phyloP scores from a whole-genome alignment of 1,140 invertebrate genomes.

The Zeugodacus cucurbitae region DNA sequence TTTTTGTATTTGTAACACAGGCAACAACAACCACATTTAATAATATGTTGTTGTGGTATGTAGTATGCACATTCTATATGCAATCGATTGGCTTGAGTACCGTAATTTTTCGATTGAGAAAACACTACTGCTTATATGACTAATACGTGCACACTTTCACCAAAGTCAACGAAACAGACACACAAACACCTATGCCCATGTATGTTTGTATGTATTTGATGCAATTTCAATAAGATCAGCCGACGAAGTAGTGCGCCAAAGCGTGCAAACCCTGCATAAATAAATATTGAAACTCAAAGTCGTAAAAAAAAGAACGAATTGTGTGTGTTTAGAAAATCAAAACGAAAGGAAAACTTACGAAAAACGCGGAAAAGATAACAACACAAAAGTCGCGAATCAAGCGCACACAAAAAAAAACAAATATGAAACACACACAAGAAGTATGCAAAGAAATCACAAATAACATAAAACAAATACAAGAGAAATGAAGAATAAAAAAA shows the following conservation, averaged over 20 bases:
- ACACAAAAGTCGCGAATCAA: conserved; percentile 21
- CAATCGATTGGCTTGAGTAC: neutral
- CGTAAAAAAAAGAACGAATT: conserved; percentile 27
- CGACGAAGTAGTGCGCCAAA: neutral
- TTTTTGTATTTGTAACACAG: conserved; percentile 21
- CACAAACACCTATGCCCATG: neutral
- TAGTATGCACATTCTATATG: neutral
- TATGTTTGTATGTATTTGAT: neutral
- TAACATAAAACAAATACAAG: conserved; percentile 6
- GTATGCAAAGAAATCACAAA: conserved; percentile 25
- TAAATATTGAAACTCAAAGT: neutral
- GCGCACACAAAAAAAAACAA: neutral
- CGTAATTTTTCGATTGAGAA: neutral
- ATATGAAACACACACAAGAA: neutral
- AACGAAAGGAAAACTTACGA: conserved; percentile 31
- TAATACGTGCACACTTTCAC: neutral
- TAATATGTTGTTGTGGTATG: too few relatives aligned
- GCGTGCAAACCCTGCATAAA: neutral
- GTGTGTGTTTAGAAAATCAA: conserved; percentile 34
- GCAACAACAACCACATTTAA: neutral
- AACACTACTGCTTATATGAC: neutral
- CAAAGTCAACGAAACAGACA: neutral
- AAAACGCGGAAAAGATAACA: conserved; percentile 35
- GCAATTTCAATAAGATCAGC: neutral
- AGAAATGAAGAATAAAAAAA: neutral